Evolutionary conservation across 2,113 vertebrate species (phyloP).

Genomic region (Gnathonemus echidnorhynchus): DNA sequence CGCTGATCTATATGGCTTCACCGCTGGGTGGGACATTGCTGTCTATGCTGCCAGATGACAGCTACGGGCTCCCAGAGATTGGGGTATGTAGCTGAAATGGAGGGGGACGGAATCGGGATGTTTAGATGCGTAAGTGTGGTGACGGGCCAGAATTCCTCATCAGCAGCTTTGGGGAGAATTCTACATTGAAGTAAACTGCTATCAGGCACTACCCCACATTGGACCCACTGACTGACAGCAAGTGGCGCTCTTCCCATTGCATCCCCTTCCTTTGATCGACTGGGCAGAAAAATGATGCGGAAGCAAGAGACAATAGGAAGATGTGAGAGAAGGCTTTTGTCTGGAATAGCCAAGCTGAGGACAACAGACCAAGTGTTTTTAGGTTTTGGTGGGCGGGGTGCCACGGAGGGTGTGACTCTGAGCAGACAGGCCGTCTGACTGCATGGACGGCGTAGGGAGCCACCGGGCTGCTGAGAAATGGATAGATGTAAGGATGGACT

Average conservation of each 20-base stretch:
- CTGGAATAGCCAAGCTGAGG: conserved; percentile 17
- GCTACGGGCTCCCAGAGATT: background rate
- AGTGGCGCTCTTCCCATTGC: conserved; percentile 20
- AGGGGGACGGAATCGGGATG: background rate
- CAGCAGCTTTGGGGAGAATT: background rate
- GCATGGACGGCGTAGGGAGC: background rate
- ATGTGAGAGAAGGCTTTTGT: conserved; percentile 25
- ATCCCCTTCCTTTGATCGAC: conserved; percentile 11
- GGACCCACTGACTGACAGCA: conserved; percentile 19
- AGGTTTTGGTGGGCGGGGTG: background rate
- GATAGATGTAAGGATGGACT: conserved; percentile 11
- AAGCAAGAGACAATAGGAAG: conserved; percentile 8
- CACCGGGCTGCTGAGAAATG: conserved; percentile 1
- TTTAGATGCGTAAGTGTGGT: background rate
- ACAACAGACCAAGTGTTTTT: conserved; percentile 44
- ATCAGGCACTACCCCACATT: conserved; percentile 16
- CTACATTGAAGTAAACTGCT: background rate
- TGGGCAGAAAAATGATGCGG: conserved; percentile 11
- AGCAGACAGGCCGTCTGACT: conserved; percentile 9
- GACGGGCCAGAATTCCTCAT: background rate
- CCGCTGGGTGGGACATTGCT: background rate
- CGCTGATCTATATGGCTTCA: background rate
- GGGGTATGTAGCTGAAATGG: background rate
- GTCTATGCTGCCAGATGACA: background rate
- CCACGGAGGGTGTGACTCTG: background rate